Base-by-base conservation (phyloP, 2,888 invertebrate genomes). In the Pogonocherus hispidulus region DNA sequence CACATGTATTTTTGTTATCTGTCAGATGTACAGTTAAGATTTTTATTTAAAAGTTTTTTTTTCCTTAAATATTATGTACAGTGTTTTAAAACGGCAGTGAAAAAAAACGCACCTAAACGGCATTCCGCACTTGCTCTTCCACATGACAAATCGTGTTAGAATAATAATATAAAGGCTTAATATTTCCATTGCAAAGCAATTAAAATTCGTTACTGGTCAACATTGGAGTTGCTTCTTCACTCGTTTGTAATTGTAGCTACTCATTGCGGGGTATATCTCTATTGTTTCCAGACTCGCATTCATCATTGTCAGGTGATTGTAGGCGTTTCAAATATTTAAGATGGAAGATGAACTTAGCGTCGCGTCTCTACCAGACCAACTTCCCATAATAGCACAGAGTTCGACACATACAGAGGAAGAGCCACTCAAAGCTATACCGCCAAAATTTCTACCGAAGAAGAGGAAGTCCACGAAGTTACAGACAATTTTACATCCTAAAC, bases 401-500 rank as follows among this genome's bases (percentile, higher is more conserved):
- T 41, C 41, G 1, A 2, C 16, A 2, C 2, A 14, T 2, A 9
- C 46, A 19, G n/a, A 19, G 2, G 44, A 23, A 9, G 55, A 19
- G 18, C 22, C 55, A 9, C 16, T 3, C 5, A 41, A 62, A 68
- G 9, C 72, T 35, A 35, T 44, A 19, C 46, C 16, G 20, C 32
- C 41, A 5, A 51, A 37, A 23, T 23, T 55, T 20, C 32, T 49
- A 32, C 9, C 57, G 11, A 56, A 63, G 47, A 62, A 66, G 19
- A 46, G 46, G n/a, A 55, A 35, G 14, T 57, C 63, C 1, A 54
- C 14, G n/a, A 11, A 18, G 19, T 27, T 69, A 3, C 54, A 65
- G 27, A 47, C 57, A n/a, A 68, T 60, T 19, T 14, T 70, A n/a
- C 73, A 72, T 46, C 72, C 73, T 0, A 74, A 55, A 65, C 14